Evolutionary conservation across 1,140 invertebrate species (phyloP).

Genomic region (Aporrectodea caliginosa): DNA sequence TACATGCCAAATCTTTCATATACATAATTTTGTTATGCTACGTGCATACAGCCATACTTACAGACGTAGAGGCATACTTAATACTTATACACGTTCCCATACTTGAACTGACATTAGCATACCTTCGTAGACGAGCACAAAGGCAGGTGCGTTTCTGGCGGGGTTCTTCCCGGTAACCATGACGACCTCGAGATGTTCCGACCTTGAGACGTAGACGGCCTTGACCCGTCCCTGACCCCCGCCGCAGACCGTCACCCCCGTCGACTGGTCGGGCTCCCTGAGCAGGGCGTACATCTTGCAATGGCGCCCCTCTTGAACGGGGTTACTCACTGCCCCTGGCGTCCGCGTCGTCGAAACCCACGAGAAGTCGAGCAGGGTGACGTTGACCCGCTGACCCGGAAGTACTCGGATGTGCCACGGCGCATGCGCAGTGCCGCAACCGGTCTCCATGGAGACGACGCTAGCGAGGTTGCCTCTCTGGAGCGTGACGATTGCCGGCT

Average conservation of each 20-base stretch:
- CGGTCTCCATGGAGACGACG: conserved; percentile 15
- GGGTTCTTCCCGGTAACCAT: not conserved
- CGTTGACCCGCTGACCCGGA: conserved; percentile 18
- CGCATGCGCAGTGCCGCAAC: conserved; percentile 8
- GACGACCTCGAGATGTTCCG: not conserved
- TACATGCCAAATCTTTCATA: too few species aligned
- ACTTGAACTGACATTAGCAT: too few species aligned
- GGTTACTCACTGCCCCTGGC: too few species aligned
- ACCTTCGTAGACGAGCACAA: not conserved
- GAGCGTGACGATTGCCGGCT: not conserved
- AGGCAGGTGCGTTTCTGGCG: not conserved
- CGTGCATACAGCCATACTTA: too few species aligned
- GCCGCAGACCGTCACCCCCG: not conserved
- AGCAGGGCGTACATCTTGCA: not conserved
- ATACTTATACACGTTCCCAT: too few species aligned
- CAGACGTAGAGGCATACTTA: not conserved
- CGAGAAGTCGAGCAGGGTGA: conserved; percentile 27
- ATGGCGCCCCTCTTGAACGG: not conserved
- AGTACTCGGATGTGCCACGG: conserved; percentile 11
- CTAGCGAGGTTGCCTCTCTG: conserved; percentile 6
- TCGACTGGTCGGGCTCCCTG: not conserved
- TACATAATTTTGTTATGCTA: too few species aligned
- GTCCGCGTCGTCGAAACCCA: not conserved
- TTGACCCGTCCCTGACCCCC: not conserved
- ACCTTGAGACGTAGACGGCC: not conserved